phyloP scores from a whole-genome alignment of 2,888 invertebrate genomes.

The Cactoblastis cactorum region DNA sequence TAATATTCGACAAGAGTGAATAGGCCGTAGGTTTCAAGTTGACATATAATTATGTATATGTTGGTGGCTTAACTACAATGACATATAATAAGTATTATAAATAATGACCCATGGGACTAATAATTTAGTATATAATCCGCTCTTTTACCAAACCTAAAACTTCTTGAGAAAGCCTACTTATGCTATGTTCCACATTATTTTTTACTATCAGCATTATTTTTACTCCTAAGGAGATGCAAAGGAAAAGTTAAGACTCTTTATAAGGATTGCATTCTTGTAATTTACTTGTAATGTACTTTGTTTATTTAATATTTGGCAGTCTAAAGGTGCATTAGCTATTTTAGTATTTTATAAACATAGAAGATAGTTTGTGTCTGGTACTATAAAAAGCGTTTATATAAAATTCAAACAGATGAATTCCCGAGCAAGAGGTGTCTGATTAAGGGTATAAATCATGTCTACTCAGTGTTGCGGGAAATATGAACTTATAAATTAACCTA shows the following conservation, averaged over 20 bases:
- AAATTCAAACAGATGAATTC: neutral
- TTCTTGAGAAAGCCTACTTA: neutral
- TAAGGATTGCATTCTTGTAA: neutral
- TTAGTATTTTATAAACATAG: no score
- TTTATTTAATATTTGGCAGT: no score
- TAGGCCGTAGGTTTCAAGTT: no score
- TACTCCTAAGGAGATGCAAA: neutral
- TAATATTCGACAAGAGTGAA: no score
- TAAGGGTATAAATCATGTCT: neutral
- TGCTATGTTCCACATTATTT: neutral
- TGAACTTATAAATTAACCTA: neutral
- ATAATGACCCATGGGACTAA: neutral
- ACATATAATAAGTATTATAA: neutral
- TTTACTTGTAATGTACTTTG: no score
- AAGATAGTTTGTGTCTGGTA: no score
- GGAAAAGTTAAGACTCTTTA: neutral
- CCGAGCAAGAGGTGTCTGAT: no score
- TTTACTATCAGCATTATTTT: neutral
- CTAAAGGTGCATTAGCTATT: no score
- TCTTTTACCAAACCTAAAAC: neutral
- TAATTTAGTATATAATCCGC: neutral
- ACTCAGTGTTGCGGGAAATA: conserved; percentile 1
- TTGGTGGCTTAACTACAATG: no score
- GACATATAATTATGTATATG: no score
- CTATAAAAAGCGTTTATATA: no score